These are phyloP conservation scores for Ceriagrion tenellum DNA, from an alignment of 2,888 invertebrate species.

Conservation along the genomic window DNA sequence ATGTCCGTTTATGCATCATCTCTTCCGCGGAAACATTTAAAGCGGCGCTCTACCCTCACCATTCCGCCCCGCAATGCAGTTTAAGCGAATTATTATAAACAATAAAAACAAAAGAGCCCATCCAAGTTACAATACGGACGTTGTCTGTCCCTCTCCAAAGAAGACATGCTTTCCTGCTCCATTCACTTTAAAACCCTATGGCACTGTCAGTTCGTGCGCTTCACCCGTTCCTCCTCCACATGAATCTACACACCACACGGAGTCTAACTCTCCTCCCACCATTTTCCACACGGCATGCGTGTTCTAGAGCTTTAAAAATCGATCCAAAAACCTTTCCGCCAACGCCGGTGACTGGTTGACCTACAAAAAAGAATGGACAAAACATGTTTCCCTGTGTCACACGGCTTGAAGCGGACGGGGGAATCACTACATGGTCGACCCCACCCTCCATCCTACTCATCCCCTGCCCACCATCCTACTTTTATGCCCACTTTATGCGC, in stretches of 20 bases:
- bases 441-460: neutral
- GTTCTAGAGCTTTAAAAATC: constrained; percentile 28
- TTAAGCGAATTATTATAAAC: neutral
- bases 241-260: neutral
- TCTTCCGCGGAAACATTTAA: neutral
- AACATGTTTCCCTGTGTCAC: constrained; percentile 14
- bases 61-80: neutral
- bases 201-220: neutral
- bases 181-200: neutral
- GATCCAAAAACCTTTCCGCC: constrained; percentile 9
- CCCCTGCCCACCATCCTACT: neutral
- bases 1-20: neutral
- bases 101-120: neutral
- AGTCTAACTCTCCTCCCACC: neutral
- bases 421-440: neutral
- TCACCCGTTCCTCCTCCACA: neutral
- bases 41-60: neutral
- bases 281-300: neutral
- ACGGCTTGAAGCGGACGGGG: neutral
- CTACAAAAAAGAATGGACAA: constrained; percentile 31
- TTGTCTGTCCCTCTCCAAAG: neutral
- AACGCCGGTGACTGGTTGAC: constrained; percentile 20
- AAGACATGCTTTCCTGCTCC: neutral
- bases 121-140: neutral
- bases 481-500: constrained; percentile 28